Evolutionary conservation across 2,113 vertebrate genomes (phyloP).

Genomic region (Platichthys stellatus): DNA sequence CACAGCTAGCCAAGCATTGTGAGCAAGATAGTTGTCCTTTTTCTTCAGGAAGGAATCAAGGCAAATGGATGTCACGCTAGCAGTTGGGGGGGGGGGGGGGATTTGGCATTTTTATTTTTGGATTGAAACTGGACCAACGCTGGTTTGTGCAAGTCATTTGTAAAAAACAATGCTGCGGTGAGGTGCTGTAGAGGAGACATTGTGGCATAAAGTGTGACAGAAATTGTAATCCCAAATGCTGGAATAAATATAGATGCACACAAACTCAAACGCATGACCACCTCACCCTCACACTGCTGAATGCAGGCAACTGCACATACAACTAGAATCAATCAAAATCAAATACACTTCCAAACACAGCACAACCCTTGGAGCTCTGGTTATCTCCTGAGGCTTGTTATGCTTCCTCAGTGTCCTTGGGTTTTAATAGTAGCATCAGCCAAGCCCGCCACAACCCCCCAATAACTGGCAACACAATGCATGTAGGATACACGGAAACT

Average conservation of each 20-base stretch:
- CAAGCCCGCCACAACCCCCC: slow-evolving; percentile 25
- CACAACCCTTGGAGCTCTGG: slow-evolving; percentile 21
- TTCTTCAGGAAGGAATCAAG: slow-evolving; percentile 15
- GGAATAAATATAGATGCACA: slow-evolving; percentile 21
- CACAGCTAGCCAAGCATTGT: slow-evolving; percentile 15
- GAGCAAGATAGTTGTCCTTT: slow-evolving; percentile 18
- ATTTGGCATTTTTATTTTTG: slow-evolving; percentile 25
- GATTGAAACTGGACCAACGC: neutral
- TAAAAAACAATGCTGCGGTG: slow-evolving; percentile 12
- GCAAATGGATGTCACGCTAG: slow-evolving; percentile 27
- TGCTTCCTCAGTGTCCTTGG: slow-evolving; percentile 66
- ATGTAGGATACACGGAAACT: neutral
- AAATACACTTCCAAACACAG: neutral
- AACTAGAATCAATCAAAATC: slow-evolving; percentile 39
- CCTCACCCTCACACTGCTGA: slow-evolving; percentile 29
- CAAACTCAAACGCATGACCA: slow-evolving; percentile 3
- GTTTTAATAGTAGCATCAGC: slow-evolving; percentile 56
- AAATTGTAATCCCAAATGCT: slow-evolving; percentile 20
- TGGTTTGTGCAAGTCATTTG: slow-evolving; percentile 10
- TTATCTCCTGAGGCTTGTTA: slow-evolving; percentile 67
- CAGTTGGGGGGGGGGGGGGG: neutral
- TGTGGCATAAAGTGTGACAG: slow-evolving; percentile 15
- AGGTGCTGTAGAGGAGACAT: slow-evolving; percentile 18
- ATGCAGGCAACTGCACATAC: slow-evolving; percentile 26
- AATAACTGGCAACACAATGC: slow-evolving; percentile 41